Evolutionary conservation across 2,113 vertebrate genomes (phyloP), one percentile per base, ranked within the genome.

Genomic region (Marmota monax): DNA sequence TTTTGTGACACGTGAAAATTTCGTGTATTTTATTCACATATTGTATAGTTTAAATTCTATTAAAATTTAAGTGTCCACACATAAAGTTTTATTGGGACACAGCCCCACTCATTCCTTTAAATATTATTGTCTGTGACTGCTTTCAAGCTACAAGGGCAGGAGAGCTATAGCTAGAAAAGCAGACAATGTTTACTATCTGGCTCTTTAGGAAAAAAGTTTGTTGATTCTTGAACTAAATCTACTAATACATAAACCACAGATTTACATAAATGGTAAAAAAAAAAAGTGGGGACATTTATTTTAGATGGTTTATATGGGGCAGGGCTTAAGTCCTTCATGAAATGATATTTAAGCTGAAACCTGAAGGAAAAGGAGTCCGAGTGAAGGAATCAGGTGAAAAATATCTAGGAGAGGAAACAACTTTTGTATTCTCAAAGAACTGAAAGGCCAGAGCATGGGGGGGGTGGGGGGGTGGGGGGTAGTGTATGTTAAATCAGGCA

Each of bases 1-100:
- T 95, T 61, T 94, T 11, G 7, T 83, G 79, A 77, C 72, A 72
- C 11, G 7, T 90, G 53, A 78, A 91, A 84, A 61, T 82, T 78
- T 72, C 61, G 27, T 27, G 25, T 63, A 63, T 25, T 23, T 61
- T 61, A 25, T 61, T 63, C 56, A 63, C 61, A 63, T 63, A 51
- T 51, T 51, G 25, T 61, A 10, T 63, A 27, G 25, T 63, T 63
- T 25, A 63, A 63, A 27, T 23, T 63, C 94, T 87, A 58, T 95
- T 67, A 65, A 90, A 27, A 45, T 88, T 92, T 86, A 29, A 78
- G 4, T 90, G 29, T 82, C 16, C 25, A 25, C 74, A 72, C 48
- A 45, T 58, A 7, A 88, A 85, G 8, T 34, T 61, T 85, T 67
- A 25, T 53, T 76, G 80, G 34, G 67, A 51, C 32, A 70, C 42